phyloP scores from a whole-genome alignment of 1,140 invertebrate genomes.

The Octopus sinensis region DNA sequence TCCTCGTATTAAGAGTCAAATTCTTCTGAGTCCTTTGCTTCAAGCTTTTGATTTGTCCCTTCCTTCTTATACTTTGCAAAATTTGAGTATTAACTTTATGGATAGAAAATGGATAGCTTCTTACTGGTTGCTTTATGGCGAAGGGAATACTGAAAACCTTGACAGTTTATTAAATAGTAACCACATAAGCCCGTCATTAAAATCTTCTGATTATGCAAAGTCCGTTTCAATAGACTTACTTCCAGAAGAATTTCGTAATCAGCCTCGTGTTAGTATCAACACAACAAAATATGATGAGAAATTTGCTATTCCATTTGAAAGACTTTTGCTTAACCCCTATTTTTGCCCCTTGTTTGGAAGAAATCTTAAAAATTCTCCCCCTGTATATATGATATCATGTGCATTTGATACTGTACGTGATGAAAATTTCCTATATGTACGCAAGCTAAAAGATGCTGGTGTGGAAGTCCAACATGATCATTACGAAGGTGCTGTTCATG shows the following conservation, averaged over 20 bases:
- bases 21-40: conserved; percentile 42
- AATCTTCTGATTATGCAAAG: conserved; percentile 37
- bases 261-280: conserved; percentile 23
- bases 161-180: conserved; percentile 35
- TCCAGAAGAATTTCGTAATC: conserved; percentile 27
- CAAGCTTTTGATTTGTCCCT: conserved; percentile 43
- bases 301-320: conserved; percentile 30
- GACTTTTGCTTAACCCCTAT: conserved; percentile 37
- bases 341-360: conserved; percentile 39
- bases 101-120: conserved; percentile 36
- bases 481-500: conserved; percentile 40
- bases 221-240: conserved; percentile 26
- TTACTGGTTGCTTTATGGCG: conserved; percentile 33
- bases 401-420: conserved; percentile 46
- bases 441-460: conserved; percentile 35
- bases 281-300: conserved; percentile 32
- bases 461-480: conserved; percentile 34
- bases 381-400: conserved; percentile 40
- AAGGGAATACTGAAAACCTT: conserved; percentile 34
- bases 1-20: conserved; percentile 31
- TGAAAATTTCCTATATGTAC: conserved; percentile 40
- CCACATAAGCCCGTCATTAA: conserved; percentile 36
- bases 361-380: conserved; percentile 31
- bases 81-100: conserved; percentile 36
- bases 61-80: conserved; percentile 39